Evolutionary conservation across 2,888 invertebrate species (phyloP).

Genomic region (Dicyrtomina minuta): DNA sequence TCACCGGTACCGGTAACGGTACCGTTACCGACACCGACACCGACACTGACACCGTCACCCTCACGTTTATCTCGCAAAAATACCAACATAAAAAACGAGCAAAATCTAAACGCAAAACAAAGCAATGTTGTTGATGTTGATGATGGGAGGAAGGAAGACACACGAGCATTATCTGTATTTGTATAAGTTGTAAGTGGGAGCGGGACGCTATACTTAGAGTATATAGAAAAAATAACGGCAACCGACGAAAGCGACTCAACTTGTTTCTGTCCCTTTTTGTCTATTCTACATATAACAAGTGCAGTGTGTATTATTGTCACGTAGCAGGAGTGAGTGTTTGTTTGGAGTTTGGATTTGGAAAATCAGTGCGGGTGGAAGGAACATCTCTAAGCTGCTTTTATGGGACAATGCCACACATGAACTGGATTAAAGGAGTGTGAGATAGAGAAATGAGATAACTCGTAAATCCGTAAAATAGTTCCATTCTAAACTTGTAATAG

Average conservation of each 20-base stretch:
- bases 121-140: no score
- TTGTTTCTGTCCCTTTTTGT: no score
- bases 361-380: slow-evolving; percentile 30
- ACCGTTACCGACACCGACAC: no score
- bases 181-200: background rate
- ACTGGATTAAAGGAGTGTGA: slow-evolving; percentile 10
- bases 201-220: background rate
- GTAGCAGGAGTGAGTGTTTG: no score
- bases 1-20: no score
- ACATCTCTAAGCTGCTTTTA: slow-evolving; percentile 13
- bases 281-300: no score
- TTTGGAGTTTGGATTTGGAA: slow-evolving; percentile 6
- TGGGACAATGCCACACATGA: slow-evolving; percentile 19
- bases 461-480: slow-evolving; percentile 1
- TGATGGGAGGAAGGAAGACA: background rate
- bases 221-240: background rate
- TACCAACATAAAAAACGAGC: no score
- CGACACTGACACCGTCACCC: no score
- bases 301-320: no score
- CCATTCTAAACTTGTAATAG: background rate
- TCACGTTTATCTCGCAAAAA: no score
- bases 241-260: no score
- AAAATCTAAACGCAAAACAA: no score
- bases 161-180: background rate
- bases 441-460: slow-evolving; percentile 27